Evolutionary conservation across 2,113 vertebrate species (phyloP).

Genomic region (Osmerus eperlanus): DNA sequence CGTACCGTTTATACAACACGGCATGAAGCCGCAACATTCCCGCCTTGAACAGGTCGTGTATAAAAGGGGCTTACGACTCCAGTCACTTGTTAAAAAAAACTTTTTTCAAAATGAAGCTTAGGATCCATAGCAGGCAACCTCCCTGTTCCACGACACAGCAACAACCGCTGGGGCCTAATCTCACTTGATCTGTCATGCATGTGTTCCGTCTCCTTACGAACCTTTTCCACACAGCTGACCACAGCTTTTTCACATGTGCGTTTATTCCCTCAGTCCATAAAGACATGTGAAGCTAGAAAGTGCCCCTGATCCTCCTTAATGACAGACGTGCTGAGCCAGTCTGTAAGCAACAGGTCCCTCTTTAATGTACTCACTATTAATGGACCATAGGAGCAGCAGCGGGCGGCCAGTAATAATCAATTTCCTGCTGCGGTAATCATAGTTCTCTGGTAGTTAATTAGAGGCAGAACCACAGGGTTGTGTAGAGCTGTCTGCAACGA

Average conservation of each 20-base stretch:
- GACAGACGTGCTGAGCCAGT: conserved; percentile 28
- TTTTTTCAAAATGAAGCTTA: too few species aligned
- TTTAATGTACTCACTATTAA: conserved; percentile 57
- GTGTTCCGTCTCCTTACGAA: too few species aligned
- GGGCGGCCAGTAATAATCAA: conserved; percentile 64
- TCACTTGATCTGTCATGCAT: too few species aligned
- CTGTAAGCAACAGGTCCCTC: conserved; percentile 46
- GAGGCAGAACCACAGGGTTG: conserved; percentile 49
- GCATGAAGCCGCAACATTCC: too few species aligned
- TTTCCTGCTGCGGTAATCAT: conserved; percentile 69
- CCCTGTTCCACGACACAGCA: too few species aligned
- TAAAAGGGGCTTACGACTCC: too few species aligned
- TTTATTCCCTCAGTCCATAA: background rate
- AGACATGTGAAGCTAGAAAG: conserved; percentile 10
- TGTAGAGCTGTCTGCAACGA: conserved; percentile 4
- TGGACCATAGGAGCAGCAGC: conserved; percentile 47
- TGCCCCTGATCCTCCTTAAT: conserved; percentile 18
- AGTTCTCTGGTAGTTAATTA: conserved; percentile 63
- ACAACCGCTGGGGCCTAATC: too few species aligned
- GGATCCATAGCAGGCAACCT: too few species aligned
- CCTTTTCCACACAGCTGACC: background rate
- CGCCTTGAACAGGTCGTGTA: too few species aligned
- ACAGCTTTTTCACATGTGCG: background rate
- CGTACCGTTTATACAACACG: too few species aligned
- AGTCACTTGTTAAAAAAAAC: too few species aligned